These are phyloP conservation scores for Chrysoperla carnea DNA, from an alignment of 1,140 invertebrate genomes.

Conservation along the genomic window DNA sequence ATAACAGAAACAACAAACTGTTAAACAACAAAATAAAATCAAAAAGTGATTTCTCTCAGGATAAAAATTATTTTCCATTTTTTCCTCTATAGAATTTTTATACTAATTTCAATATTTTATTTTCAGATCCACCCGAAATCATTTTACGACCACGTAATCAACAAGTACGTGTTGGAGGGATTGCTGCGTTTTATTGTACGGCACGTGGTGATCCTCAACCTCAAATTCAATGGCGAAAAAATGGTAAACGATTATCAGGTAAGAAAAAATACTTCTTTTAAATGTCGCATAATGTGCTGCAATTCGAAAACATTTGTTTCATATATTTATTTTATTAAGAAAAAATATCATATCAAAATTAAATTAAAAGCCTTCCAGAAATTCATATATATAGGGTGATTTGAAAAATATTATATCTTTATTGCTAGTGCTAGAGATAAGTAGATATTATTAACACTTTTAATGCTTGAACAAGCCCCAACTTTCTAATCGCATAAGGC, in stretches of 20 bases:
- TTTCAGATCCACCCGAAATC: constrained; percentile 80
- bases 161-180: constrained; percentile 73
- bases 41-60: constrained; percentile 3
- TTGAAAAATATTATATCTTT: no score
- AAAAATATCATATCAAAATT: no score
- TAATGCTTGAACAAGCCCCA: no score
- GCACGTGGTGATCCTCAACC: constrained; percentile 79
- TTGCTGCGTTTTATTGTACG: constrained; percentile 88
- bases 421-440: no score
- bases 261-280: constrained; percentile 26
- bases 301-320: constrained; percentile 6
- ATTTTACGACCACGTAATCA: constrained; percentile 70
- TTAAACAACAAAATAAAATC: constrained; percentile 6
- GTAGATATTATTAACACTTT: no score
- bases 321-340: constrained; percentile 1
- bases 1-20: constrained; percentile 1
- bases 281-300: constrained; percentile 5
- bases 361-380: no score
- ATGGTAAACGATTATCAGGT: constrained; percentile 68
- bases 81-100: constrained; percentile 9
- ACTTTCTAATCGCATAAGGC: no score
- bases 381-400: no score
- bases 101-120: constrained; percentile 18
- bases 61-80: constrained; percentile 1
- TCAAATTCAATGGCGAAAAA: constrained; percentile 79